Evolutionary conservation across 2,113 vertebrate species (phyloP).

Genomic region (Ictidomys tridecemlineatus): DNA sequence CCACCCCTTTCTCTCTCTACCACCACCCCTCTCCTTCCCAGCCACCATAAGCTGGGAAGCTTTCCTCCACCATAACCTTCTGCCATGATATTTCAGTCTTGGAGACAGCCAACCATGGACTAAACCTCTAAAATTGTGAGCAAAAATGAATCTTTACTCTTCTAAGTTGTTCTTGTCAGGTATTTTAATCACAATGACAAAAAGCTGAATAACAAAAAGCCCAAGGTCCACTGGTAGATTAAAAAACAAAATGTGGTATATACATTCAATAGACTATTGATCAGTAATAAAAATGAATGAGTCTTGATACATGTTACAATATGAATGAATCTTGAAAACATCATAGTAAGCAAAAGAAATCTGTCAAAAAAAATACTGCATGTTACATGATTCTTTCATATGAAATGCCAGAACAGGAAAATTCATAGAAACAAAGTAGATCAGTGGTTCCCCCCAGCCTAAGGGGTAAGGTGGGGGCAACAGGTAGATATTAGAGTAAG

Average conservation of each 20-base stretch:
- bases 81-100: too few relatives aligned
- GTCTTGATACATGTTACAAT: background rate
- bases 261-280: background rate
- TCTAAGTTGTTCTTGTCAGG: too few relatives aligned
- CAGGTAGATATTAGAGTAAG: background rate
- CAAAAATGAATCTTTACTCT: too few relatives aligned
- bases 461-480: background rate
- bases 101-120: too few relatives aligned
- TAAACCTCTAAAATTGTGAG: too few relatives aligned
- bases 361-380: background rate
- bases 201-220: too few relatives aligned
- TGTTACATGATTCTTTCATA: background rate
- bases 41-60: too few relatives aligned
- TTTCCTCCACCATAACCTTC: too few relatives aligned
- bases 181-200: too few relatives aligned
- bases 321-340: background rate
- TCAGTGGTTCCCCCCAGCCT: background rate
- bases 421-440: background rate
- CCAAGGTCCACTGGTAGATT: background rate
- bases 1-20: too few relatives aligned
- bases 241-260: background rate
- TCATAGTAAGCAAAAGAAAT: background rate
- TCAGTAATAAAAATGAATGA: background rate
- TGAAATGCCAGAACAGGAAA: background rate
- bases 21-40: too few relatives aligned